Base-by-base conservation (phyloP, 92 coral and sea anemone species). In the Actinernus sp. region DNA sequence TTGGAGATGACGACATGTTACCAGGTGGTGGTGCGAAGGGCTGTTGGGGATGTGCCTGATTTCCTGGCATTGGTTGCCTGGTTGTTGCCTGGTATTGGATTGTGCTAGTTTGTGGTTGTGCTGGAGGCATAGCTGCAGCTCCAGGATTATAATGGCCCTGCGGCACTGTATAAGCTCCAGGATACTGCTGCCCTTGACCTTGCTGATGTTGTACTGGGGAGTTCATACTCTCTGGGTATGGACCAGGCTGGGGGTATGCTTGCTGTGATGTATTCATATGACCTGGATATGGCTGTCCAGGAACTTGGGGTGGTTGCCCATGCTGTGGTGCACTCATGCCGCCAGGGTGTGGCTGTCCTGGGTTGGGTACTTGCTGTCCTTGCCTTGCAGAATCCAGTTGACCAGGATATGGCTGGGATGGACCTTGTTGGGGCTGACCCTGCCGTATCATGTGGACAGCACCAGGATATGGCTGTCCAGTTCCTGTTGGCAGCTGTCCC, bases 1-100 rank as follows among this genome's bases (percentile, higher is more conserved):
- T 81, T n/a, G 21, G 29, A n/a, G n/a, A n/a, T n/a, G n/a, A n/a
- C 65, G 76, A 76, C 12, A 74, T 68, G 52, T 76, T 62, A 30
- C 56, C 30, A 13, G 71, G 83, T 5, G 72, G 44, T 28, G 43
- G 81, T 19, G 58, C 43, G 29, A 63, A 34, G 20, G 71, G 50
- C 27, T 45, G 47, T 63, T 33, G 63, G 17, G 7, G 34, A 11
- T 55, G 61, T 26, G 76, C 16, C 8, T 58, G 88, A 3, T 63
- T 66, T 30, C 71, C 55, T 4, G 17, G 77, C 65, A 11, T 63
- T 38, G 48, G 73, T 49, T 55, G 31, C 61, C 18, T 71, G 70
- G 22, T 65, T 68, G 26, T 27, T 26, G 10, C 59, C 34, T 22
- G 30, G 30, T 52, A 11, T 38, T 44, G 10, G 41, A 25, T n/a